These are phyloP conservation scores for Dioctria linearis DNA, from an alignment of 2,888 invertebrate species.

Conservation along the genomic window DNA sequence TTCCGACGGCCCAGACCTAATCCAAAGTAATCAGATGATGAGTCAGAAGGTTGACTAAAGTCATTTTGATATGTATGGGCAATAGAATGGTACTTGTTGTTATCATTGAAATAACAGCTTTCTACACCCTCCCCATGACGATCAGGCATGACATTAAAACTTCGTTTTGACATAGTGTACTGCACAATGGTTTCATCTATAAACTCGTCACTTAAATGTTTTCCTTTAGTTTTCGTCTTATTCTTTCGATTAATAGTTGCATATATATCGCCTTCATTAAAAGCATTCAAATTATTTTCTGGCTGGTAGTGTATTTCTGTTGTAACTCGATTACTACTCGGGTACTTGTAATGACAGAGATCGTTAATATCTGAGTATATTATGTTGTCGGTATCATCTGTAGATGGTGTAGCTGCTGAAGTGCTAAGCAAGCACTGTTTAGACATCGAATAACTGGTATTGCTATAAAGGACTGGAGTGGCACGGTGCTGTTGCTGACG, in stretches of 20 bases:
- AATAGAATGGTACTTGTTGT: constrained; percentile 48
- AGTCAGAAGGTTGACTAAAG: constrained; percentile 69
- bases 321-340: constrained; percentile 39
- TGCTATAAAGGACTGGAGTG: constrained; percentile 72
- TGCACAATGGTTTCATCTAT: constrained; percentile 70
- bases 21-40: constrained; percentile 69
- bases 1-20: constrained; percentile 64
- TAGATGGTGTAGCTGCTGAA: constrained; percentile 70
- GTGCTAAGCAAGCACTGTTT: constrained; percentile 69
- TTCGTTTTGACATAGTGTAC: constrained; percentile 67
- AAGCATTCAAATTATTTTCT: constrained; percentile 59
- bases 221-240: constrained; percentile 69
- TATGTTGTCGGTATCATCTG: constrained; percentile 66
- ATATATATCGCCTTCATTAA: constrained; percentile 69
- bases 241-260: constrained; percentile 71
- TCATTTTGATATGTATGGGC: constrained; percentile 65
- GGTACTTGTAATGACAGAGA: constrained; percentile 67
- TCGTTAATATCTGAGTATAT: constrained; percentile 71
- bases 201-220: constrained; percentile 70
- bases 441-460: constrained; percentile 72
- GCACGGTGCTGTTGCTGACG: constrained; percentile 67
- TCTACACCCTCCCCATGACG: constrained; percentile 25
- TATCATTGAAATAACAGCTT: constrained; percentile 61
- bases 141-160: constrained; percentile 61
- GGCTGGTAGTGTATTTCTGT: constrained; percentile 45